phyloP scores from a whole-genome alignment of 2,113 vertebrate species.

The Misgurnus anguillicaudatus region DNA sequence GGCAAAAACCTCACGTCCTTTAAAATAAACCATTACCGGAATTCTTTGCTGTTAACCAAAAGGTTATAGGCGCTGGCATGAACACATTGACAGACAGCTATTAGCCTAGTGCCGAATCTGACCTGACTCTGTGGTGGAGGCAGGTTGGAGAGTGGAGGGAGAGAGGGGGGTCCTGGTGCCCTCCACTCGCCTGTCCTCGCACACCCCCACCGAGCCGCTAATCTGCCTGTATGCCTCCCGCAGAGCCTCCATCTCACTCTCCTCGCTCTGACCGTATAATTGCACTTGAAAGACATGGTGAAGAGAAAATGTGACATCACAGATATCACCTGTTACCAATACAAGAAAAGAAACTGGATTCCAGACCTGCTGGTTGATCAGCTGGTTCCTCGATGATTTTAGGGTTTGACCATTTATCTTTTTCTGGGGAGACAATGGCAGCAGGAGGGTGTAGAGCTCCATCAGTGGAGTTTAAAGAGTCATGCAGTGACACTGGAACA shows the following conservation, averaged over 20 bases:
- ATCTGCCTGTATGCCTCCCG: constrained; percentile 83
- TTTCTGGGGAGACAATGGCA: constrained; percentile 39
- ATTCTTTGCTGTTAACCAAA: background rate
- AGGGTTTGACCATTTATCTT: constrained; percentile 45
- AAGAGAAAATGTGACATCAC: background rate
- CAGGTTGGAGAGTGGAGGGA: constrained; percentile 51
- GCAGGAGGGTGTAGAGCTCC: constrained; percentile 59
- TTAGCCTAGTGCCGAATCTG: constrained; percentile 15
- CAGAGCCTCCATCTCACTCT: constrained; percentile 83
- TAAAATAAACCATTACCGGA: background rate
- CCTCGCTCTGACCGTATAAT: constrained; percentile 74
- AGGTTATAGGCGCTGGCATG: background rate
- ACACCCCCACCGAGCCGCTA: constrained; percentile 71
- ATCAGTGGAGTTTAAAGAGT: constrained; percentile 83
- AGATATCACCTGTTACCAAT: background rate
- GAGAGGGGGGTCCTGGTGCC: constrained; percentile 30
- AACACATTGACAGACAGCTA: background rate
- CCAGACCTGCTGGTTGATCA: constrained; percentile 64
- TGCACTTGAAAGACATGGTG: constrained; percentile 57
- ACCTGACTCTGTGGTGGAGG: constrained; percentile 73
- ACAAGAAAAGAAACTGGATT: background rate
- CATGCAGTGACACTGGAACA: constrained; percentile 79
- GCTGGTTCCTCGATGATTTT: constrained; percentile 63
- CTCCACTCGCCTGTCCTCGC: constrained; percentile 60
- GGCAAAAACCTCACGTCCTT: constrained; percentile 22